Percentiles rank a stretch among this genome's conserved stretches.
Evolutionary conservation across 2,888 invertebrate genomes (phyloP).

Genomic region (Archaeoteleia sp.): DNA sequence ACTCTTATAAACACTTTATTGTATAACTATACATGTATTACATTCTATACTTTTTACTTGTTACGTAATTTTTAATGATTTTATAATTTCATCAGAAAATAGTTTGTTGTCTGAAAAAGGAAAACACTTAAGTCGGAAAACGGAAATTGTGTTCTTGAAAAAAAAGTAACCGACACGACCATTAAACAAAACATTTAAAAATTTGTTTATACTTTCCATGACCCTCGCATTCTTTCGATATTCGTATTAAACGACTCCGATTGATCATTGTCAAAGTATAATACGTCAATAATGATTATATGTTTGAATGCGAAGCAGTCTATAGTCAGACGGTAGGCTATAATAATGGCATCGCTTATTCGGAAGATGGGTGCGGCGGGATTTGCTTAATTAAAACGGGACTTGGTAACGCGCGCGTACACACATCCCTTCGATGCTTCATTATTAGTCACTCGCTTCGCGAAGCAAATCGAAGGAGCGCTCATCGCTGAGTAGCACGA

Average conservation of each 20-base stretch:
- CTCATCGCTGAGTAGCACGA: neutral
- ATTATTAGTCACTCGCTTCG: conserved; percentile 9
- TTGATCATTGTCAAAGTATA: conserved; percentile 3
- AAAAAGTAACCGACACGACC: too few relatives aligned
- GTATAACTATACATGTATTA: too few relatives aligned
- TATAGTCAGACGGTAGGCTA: conserved; percentile 17
- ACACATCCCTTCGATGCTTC: conserved; percentile 30
- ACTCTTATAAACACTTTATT: too few relatives aligned
- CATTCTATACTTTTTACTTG: too few relatives aligned
- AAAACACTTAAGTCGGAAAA: too few relatives aligned
- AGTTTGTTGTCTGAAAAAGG: too few relatives aligned
- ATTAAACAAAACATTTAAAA: too few relatives aligned
- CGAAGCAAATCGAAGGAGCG: conserved; percentile 34
- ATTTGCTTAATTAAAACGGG: conserved; percentile 48
- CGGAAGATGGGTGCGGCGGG: conserved; percentile 52
- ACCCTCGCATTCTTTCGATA: too few relatives aligned
- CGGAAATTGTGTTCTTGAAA: too few relatives aligned
- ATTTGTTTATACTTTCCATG: too few relatives aligned
- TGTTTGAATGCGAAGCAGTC: conserved; percentile 18
- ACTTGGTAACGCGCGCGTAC: conserved; percentile 39
- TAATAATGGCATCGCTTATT: conserved; percentile 49
- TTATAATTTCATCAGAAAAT: too few relatives aligned
- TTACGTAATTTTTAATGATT: too few relatives aligned
- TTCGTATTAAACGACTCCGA: neutral
- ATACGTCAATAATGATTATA: conserved; percentile 8